Base-by-base conservation (phyloP, 92 coral and sea anemone species). In the Pocillopora meandrina region DNA sequence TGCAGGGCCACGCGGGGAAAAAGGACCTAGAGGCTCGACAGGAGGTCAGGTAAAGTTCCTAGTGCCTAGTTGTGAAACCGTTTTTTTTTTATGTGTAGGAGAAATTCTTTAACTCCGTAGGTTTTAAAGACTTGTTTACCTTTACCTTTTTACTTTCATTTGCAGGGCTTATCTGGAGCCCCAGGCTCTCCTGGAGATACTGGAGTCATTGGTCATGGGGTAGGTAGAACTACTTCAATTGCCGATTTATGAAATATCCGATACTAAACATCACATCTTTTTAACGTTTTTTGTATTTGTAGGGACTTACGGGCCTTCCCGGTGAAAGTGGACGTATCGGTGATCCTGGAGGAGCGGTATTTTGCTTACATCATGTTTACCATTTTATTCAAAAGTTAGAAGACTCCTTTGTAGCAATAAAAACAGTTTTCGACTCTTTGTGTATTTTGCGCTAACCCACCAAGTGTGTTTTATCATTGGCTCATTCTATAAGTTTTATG, bases 11-110 rank as follows among this genome's bases (percentile, higher is more conserved):
- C 35, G 47, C 42, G 98, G 98, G 72, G 86, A 73, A 9, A 95
- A 76, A 89, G 97, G 98, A 78, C 87, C 72, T 19, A 87, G 82
- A 82, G 98, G 98, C 86, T 75, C 92, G 35, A 87, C 89, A 19
- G 98, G 98, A 78, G 98, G 92, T 89, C 90, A 91, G 98, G 98
- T 95, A 89, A 87, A 82, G 89, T 80, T 74, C 88, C 79, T 59
- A 35, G 65, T 80, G 49, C 71, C 60, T 75, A 52, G 65, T 14
- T 56, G 20, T 56, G 52, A 56, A 26, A 26, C 31, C 31, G 1
- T 26, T 26, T 26, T 26, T 26, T 26, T 26, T 26, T 26, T 26
- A 26, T 26, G 31, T 26, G 31, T 42, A 42, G 52, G 52, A 42
- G 52, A 3, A 42, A 42, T 42, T 42, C 52, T 42, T 42, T 42